Evolutionary conservation across 2,888 invertebrate genomes (phyloP).

Genomic region (Andrena camellia): DNA sequence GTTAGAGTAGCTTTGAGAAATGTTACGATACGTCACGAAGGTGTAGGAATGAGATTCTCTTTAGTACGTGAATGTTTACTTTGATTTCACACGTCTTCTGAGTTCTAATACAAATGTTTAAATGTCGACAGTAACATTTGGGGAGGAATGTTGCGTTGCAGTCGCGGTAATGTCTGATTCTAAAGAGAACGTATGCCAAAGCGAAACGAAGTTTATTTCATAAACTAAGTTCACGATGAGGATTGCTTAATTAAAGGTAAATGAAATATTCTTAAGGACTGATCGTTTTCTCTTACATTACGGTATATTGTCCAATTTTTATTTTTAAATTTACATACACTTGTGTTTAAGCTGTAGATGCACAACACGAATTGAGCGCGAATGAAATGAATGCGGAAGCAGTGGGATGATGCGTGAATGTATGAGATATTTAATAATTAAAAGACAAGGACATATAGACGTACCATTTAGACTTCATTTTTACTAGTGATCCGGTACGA

Average conservation of each 20-base stretch:
- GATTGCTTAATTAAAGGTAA: constrained; percentile 74
- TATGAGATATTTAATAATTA: constrained; percentile 16
- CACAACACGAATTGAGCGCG: constrained; percentile 49
- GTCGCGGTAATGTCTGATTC: constrained; percentile 74
- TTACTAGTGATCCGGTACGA: neutral
- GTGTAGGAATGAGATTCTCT: neutral
- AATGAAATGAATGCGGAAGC: constrained; percentile 42
- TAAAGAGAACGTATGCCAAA: constrained; percentile 75
- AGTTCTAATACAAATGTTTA: constrained; percentile 49
- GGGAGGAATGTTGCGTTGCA: constrained; percentile 77
- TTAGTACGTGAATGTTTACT: constrained; percentile 54
- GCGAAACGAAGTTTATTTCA: constrained; percentile 75
- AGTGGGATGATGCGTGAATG: constrained; percentile 44
- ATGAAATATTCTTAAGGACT: constrained; percentile 74
- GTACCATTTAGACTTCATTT: constrained; percentile 33
- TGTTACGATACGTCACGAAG: neutral
- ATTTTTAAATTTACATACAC: constrained; percentile 62
- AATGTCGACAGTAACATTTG: constrained; percentile 62
- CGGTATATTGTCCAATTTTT: constrained; percentile 61
- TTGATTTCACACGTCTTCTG: constrained; percentile 53
- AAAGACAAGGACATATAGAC: constrained; percentile 5
- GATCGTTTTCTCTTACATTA: constrained; percentile 69
- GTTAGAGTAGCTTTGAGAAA: neutral
- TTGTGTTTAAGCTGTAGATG: constrained; percentile 54
- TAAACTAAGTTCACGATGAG: constrained; percentile 75